Conservation (phyloP, 2,113 vertebrate genomes). For the Ictidomys tridecemlineatus region DNA sequence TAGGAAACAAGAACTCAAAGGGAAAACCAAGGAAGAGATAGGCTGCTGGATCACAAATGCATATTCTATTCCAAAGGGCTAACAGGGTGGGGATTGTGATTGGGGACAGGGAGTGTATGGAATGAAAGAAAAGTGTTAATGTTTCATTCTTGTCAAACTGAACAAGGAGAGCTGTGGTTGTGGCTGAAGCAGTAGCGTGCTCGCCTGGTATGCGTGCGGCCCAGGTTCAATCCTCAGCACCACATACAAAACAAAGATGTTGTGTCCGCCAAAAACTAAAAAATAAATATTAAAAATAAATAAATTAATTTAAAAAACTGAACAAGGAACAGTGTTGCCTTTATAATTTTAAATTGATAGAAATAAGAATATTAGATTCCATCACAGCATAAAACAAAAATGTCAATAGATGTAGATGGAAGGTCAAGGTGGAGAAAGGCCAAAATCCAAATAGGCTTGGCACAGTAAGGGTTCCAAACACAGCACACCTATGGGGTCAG, state of each 20-base stretch:
- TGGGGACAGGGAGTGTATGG: not conserved
- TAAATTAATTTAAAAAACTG: not conserved
- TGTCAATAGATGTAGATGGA: not conserved
- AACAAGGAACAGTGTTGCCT: not conserved
- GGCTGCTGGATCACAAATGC: not conserved
- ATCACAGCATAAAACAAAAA: not conserved
- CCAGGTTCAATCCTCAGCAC: too few relatives aligned
- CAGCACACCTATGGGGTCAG: not conserved
- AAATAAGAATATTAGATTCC: not conserved
- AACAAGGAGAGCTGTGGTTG: not conserved
- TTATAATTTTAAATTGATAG: slow-evolving; percentile 4
- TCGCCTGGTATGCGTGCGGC: too few relatives aligned
- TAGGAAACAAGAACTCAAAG: not conserved
- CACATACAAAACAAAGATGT: too few relatives aligned
- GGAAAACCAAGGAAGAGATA: not conserved
- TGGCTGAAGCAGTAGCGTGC: too few relatives aligned
- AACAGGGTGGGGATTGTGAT: not conserved
- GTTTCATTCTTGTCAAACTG: not conserved
- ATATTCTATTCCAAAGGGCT: too few relatives aligned
- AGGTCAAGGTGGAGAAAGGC: not conserved
- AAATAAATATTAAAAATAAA: too few relatives aligned
- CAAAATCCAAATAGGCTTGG: not conserved
- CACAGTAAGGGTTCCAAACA: not conserved
- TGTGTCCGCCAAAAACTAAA: too few relatives aligned
- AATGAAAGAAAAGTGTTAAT: not conserved